Evolutionary conservation across 1,140 invertebrate species (phyloP).

Genomic region (Acyrthosiphon pisum): DNA sequence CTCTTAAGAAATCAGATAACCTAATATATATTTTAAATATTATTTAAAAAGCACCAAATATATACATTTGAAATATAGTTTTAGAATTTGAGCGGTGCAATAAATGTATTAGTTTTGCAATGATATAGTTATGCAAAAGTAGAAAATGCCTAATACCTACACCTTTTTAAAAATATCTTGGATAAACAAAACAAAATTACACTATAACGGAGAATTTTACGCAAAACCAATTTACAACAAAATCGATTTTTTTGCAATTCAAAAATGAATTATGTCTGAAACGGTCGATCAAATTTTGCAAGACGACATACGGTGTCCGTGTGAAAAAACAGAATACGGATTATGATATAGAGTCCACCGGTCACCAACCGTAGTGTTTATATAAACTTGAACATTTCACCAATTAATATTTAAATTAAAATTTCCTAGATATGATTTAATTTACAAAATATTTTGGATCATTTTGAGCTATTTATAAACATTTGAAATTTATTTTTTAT

Average conservation of each 20-base stretch:
- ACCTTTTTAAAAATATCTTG: no score
- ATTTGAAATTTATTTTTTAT: neutral
- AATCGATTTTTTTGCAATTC: neutral
- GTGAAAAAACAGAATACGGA: neutral
- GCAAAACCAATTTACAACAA: neutral
- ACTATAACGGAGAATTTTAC: no score
- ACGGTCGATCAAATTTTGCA: neutral
- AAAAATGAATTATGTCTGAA: neutral
- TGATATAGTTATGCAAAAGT: no score
- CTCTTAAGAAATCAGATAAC: no score
- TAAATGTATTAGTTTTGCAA: no score
- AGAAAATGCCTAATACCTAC: no score
- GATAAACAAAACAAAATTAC: no score
- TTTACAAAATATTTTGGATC: neutral
- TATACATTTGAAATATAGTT: no score
- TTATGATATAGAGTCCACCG: no score
- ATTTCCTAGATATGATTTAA: neutral
- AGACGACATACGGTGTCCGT: neutral
- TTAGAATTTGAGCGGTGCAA: no score
- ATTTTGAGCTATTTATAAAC: neutral
- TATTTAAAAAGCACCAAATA: no score
- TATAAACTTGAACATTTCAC: neutral
- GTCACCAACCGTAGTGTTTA: neutral
- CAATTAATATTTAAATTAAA: neutral
- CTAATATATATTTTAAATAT: no score